Percentiles rank a stretch among this genome's conserved stretches.
These are phyloP conservation scores for Gymnosoma rotundatum DNA, from an alignment of 2,888 invertebrate species.

Conservation along the genomic window DNA sequence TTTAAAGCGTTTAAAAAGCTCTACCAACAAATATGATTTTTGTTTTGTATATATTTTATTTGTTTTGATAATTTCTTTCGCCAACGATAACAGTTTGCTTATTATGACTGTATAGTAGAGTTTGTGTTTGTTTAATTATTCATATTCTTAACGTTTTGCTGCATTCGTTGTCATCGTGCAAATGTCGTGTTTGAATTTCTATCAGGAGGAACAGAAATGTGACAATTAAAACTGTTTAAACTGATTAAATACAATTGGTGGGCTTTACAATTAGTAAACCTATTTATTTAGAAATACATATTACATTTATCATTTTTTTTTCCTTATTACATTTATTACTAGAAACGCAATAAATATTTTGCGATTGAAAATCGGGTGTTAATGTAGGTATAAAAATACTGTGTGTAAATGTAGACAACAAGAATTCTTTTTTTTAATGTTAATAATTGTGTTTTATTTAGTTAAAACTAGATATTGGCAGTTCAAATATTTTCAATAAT, in stretches of 20 bases:
- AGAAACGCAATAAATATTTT: constrained; percentile 24
- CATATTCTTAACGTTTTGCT: not conserved
- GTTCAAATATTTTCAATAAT: not conserved
- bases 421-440: too few species aligned
- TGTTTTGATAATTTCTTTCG: too few species aligned
- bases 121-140: not conserved
- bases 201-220: not conserved
- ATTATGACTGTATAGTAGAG: not conserved
- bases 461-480: not conserved
- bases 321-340: not conserved
- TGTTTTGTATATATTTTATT: too few species aligned
- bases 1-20: too few species aligned
- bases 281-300: too few species aligned
- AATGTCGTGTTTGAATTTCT: not conserved
- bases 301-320: too few species aligned
- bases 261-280: not conserved
- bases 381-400: too few species aligned
- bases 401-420: too few species aligned
- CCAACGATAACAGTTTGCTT: too few species aligned
- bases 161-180: not conserved
- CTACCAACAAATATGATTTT: too few species aligned
- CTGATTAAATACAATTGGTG: constrained; percentile 9
- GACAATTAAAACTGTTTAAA: not conserved
- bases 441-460: not conserved
- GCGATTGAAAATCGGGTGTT: not conserved